Evolutionary conservation across 2,888 invertebrate genomes (phyloP).

Genomic region (Unio pictorum): DNA sequence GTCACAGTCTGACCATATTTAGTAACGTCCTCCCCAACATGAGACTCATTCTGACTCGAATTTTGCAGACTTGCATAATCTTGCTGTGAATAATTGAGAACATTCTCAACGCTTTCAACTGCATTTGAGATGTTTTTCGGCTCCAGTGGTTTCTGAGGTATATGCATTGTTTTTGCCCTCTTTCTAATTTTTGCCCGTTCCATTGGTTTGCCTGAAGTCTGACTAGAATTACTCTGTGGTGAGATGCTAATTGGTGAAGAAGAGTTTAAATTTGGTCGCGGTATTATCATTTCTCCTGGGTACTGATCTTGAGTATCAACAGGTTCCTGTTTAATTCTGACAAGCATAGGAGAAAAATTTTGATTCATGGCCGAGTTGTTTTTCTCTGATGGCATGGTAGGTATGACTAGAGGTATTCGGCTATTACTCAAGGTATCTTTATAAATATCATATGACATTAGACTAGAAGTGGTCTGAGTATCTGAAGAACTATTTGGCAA

Average conservation of each 20-base stretch:
- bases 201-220: conserved; percentile 15
- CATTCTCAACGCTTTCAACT: conserved; percentile 5
- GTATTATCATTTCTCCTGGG: neutral
- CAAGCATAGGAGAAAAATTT: conserved; percentile 37
- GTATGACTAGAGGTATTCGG: conserved; percentile 12
- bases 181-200: conserved; percentile 33
- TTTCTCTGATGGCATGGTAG: conserved; percentile 9
- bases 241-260: conserved; percentile 14
- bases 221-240: conserved; percentile 15
- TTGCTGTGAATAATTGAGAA: conserved; percentile 10
- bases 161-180: conserved; percentile 23
- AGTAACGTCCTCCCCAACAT: no score
- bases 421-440: conserved; percentile 7
- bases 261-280: no score
- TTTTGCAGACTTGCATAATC: no score
- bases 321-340: conserved; percentile 45
- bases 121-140: conserved; percentile 12
- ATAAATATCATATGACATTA: neutral
- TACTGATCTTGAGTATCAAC: conserved; percentile 9
- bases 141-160: conserved; percentile 26
- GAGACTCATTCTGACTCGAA: no score
- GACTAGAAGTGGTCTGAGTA: conserved; percentile 3
- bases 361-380: neutral
- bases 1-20: no score
- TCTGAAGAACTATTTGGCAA: conserved; percentile 3